phyloP scores from a whole-genome alignment of 2,113 vertebrate genomes.

The Oreochromis tanganicae region DNA sequence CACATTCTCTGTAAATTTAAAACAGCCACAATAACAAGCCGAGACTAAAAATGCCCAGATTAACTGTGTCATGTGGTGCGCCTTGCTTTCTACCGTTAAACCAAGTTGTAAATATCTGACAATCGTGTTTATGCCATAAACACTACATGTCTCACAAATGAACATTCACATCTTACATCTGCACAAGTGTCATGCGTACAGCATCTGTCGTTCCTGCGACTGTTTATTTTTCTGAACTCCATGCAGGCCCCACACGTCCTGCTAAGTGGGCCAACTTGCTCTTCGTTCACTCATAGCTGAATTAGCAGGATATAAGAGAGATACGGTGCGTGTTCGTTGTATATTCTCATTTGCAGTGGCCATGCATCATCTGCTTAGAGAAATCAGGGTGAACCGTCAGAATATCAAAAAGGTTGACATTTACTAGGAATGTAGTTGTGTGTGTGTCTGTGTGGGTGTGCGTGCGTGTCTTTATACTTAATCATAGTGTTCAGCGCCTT shows the following conservation, averaged over 20 bases:
- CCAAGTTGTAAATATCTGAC: neutral
- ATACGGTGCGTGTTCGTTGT: conserved; percentile 2
- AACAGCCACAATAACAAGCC: neutral
- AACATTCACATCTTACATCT: neutral
- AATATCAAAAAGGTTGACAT: conserved; percentile 72
- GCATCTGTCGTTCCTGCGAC: neutral
- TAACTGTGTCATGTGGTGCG: neutral
- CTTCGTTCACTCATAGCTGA: conserved; percentile 1
- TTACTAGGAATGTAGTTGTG: conserved; percentile 46
- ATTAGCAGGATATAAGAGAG: conserved; percentile 25
- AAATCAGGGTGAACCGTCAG: conserved; percentile 58
- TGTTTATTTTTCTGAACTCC: neutral
- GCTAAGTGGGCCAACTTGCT: conserved; percentile 33
- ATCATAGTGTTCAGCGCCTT: conserved; percentile 25
- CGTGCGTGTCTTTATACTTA: conserved; percentile 24
- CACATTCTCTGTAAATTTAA: neutral
- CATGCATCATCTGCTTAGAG: conserved; percentile 60
- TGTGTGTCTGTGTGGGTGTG: neutral
- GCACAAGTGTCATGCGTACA: neutral
- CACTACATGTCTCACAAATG: neutral
- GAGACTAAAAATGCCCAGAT: neutral
- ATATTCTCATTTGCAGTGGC: conserved; percentile 59
- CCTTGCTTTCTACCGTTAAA: neutral
- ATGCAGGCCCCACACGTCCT: neutral
- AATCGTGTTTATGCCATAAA: neutral